Conservation (phyloP, 2,888 invertebrate species). For the Caenorhabditis doughertyi region DNA sequence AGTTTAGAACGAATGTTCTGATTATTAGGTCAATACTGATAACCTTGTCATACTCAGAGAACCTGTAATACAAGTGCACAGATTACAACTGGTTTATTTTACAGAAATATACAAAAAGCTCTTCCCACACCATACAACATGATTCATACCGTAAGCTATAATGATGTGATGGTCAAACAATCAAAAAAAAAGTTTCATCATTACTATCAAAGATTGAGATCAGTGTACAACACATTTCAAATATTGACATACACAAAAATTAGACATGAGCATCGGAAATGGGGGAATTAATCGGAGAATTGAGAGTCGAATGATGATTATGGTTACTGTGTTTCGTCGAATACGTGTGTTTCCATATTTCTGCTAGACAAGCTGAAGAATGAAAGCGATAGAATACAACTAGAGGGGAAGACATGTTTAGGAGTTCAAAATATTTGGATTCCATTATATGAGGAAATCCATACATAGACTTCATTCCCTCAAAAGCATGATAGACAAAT, state of each 20-base stretch:
- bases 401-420: constrained; percentile 59
- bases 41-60: no score
- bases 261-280: constrained; percentile 37
- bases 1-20: no score
- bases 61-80: no score
- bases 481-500: constrained; percentile 75
- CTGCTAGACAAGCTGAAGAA: constrained; percentile 73
- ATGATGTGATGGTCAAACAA: not conserved
- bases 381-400: constrained; percentile 70
- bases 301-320: constrained; percentile 12
- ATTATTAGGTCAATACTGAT: no score
- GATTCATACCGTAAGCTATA: no score
- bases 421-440: constrained; percentile 67
- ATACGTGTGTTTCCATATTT: constrained; percentile 74
- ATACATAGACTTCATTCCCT: constrained; percentile 74
- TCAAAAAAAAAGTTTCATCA: not conserved
- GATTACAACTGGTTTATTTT: no score
- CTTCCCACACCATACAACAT: no score
- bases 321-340: constrained; percentile 56
- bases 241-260: constrained; percentile 3
- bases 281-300: constrained; percentile 23
- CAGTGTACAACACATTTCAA: not conserved
- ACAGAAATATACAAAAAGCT: no score
- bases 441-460: constrained; percentile 60
- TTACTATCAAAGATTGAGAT: not conserved